Evolutionary conservation across 2,888 invertebrate species (phyloP).

Genomic region (Steinernema carpocapsae): DNA sequence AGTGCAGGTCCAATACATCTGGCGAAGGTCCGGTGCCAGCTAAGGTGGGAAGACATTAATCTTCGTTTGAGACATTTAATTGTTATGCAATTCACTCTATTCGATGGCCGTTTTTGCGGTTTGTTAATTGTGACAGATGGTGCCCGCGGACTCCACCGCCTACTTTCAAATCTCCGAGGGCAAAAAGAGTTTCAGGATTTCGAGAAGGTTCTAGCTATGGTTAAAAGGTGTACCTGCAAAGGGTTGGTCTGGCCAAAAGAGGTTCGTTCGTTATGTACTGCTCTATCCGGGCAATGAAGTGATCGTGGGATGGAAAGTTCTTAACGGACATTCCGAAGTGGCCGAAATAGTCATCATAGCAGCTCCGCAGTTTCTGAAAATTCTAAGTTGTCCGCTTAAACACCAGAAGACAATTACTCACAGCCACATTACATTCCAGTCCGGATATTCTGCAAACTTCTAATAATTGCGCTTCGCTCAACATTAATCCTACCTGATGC

Average conservation of each 20-base stretch:
- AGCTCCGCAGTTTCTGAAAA: background rate
- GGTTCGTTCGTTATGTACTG: conserved; percentile 22
- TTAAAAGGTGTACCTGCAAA: background rate
- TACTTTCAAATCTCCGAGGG: too few species aligned
- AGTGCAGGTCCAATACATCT: conserved; percentile 2
- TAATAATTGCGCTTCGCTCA: too few species aligned
- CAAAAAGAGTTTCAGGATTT: too few species aligned
- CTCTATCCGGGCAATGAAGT: background rate
- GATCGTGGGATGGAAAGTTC: background rate
- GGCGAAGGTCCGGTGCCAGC: conserved; percentile 30
- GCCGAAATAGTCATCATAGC: conserved; percentile 24
- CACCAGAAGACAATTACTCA: background rate
- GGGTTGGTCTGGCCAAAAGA: conserved; percentile 1
- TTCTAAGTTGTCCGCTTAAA: background rate
- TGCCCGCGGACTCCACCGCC: background rate
- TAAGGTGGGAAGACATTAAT: conserved; percentile 1
- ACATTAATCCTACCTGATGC: too few species aligned
- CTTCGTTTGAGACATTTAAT: background rate
- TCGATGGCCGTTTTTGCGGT: background rate
- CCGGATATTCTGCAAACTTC: too few species aligned
- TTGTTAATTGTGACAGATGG: background rate
- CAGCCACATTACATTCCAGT: background rate
- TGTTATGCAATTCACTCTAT: too few species aligned
- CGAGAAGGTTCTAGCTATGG: background rate
- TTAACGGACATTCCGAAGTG: conserved; percentile 22